Evolutionary conservation across 2,113 vertebrate genomes (phyloP).

Genomic region (Hemichromis elongatus): DNA sequence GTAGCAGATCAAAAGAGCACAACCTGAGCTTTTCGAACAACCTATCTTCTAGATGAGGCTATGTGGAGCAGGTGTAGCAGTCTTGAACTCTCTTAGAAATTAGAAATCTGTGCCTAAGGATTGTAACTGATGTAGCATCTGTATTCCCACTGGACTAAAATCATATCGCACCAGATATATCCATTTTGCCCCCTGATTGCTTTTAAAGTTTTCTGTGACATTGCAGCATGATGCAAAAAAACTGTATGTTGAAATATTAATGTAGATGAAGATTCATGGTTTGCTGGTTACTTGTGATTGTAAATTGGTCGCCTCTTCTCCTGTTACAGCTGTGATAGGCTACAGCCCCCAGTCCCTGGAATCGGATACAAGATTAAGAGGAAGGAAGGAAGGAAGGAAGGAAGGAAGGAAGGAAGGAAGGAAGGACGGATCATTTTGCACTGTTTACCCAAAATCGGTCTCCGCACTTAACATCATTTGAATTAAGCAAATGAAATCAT

Average conservation of each 20-base stretch:
- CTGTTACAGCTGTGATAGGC: not conserved
- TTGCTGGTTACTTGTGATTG: not conserved
- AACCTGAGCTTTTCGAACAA: not conserved
- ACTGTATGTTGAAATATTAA: not conserved
- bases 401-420: not conserved
- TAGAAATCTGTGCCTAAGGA: constrained; percentile 24
- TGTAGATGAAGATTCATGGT: not conserved
- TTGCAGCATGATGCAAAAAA: not conserved
- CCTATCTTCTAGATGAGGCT: not conserved
- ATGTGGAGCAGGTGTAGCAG: constrained; percentile 21
- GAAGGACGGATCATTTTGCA: not conserved
- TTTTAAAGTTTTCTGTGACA: not conserved
- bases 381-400: accelerated
- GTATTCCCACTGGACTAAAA: not conserved
- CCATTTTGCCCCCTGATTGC: not conserved
- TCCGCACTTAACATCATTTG: not conserved
- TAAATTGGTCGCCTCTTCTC: not conserved
- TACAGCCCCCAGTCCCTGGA: not conserved
- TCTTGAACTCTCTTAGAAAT: constrained; percentile 1
- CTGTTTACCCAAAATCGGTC: not conserved
- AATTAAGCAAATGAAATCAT: not conserved
- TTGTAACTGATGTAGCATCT: not conserved
- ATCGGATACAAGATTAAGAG: not conserved
- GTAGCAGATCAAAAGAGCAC: not conserved
- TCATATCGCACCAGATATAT: constrained; percentile 3